Percentiles rank a stretch among this genome's conserved stretches.
Conservation (phyloP, 2,797 vertebrate genomes). For the Lepus oiostolus region DNA sequence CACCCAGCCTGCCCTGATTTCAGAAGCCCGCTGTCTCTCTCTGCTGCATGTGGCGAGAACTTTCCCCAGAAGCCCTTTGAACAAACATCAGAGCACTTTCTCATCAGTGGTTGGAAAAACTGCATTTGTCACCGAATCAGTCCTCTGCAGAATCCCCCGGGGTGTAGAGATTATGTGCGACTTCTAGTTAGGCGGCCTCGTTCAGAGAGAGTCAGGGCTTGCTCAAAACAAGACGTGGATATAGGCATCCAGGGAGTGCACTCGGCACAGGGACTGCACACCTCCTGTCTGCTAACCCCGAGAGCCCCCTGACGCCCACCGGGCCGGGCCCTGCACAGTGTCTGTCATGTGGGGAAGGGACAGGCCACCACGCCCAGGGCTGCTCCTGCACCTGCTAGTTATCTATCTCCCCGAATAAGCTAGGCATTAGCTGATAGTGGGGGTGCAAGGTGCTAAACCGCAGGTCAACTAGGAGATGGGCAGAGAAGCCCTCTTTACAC, state of each 20-base stretch:
- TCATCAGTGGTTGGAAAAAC: not conserved
- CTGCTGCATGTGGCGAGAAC: not conserved
- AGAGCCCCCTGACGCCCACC: too few species aligned
- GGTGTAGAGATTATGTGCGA: not conserved
- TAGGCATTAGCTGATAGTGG: not conserved
- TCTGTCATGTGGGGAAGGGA: not conserved
- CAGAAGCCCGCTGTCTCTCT: not conserved
- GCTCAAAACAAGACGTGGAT: not conserved
- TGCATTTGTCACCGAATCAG: not conserved
- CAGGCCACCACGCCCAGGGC: not conserved
- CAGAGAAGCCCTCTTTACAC: rapidly evolving
- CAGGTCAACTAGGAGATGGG: rapidly evolving
- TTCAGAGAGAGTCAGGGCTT: not conserved
- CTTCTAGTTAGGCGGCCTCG: not conserved
- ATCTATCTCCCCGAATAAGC: not conserved
- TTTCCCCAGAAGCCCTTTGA: not conserved
- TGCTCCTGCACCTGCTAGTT: not conserved
- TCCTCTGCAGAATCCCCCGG: not conserved
- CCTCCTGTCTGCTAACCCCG: not conserved
- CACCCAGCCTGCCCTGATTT: not conserved
- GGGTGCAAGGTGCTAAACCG: not conserved
- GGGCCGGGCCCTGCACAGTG: too few species aligned
- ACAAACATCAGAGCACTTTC: rapidly evolving
- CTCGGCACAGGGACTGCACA: not conserved
- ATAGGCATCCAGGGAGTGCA: rapidly evolving